Evolutionary conservation across 2,113 vertebrate species (phyloP), one percentile per base, ranked within the genome.

Genomic region (Rostratula benghalensis): DNA sequence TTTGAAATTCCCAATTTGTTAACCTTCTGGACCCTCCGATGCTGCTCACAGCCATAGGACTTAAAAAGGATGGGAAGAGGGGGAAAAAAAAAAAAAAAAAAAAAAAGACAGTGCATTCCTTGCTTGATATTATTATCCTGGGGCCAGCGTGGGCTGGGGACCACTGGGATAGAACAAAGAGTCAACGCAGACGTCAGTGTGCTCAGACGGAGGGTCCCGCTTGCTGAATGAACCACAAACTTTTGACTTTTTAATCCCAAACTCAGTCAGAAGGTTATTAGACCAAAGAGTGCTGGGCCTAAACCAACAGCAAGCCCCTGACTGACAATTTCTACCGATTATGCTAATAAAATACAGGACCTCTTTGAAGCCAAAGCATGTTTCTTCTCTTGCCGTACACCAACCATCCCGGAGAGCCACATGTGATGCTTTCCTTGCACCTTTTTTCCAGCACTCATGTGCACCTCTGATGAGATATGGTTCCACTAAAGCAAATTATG

Each of bases 1-100:
- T 14, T 76, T 89, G 93, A 87, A 94, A 97, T 95, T 96, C 93
- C 87, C 93, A 89, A 95, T 97, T 97, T 97, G 95, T 97, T 95
- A 96, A 96, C 95, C 94, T 95, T 82, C 71, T 87, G 89, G 89
- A 69, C 94, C 91, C 87, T 95, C 84, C 0, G 17, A 95, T 84
- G 87, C 84, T 79, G 77, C 93, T 95, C 57, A 53, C 87, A 95
- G 81, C 53, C 87, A 43, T 9, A 31, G 70, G 77, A 95, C 61
- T 91, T 94, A 60, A 95, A 95, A 97, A 94, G 65, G 77, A 94
- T 4, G 19, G 46, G 46, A 81, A 94, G 77, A 84, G 41, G 51
- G 56, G 69, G 51, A 24, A 53, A 53, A 53, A 22, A 65, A 65
- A 54, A 46, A 24, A 53, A 27, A 53, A 16, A 84, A 14, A n/a